Evolutionary conservation across 1,140 invertebrate genomes (phyloP).

Genomic region (Hylyphantes graminicola): DNA sequence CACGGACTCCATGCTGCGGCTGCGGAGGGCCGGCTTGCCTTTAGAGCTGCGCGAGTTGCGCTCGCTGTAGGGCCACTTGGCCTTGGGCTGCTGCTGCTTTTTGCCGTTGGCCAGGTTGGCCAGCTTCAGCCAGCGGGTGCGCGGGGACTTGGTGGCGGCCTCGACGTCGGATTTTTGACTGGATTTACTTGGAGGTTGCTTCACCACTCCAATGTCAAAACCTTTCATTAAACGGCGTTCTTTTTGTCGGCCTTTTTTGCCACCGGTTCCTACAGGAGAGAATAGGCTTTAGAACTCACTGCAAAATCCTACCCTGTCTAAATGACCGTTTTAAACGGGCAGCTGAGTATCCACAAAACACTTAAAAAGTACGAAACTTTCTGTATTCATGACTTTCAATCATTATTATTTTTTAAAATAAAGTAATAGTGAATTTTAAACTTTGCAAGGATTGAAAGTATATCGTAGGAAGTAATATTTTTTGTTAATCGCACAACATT

Average conservation of each 20-base stretch:
- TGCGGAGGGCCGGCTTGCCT: constrained; percentile 56
- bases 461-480: too few species aligned
- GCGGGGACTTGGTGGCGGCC: constrained; percentile 60
- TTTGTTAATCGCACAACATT: neutral
- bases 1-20: constrained; percentile 61
- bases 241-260: constrained; percentile 93
- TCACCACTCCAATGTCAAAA: constrained; percentile 75
- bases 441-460: too few species aligned
- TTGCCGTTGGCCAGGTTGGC: constrained; percentile 62
- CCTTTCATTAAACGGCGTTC: constrained; percentile 93
- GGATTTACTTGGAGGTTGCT: constrained; percentile 54
- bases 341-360: too few species aligned
- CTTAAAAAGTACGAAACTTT: too few species aligned
- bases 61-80: constrained; percentile 63
- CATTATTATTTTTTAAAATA: too few species aligned
- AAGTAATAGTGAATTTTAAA: too few species aligned
- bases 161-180: constrained; percentile 54
- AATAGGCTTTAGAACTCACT: constrained; percentile 4
- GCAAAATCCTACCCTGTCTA: too few species aligned
- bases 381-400: too few species aligned
- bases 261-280: constrained; percentile 78
- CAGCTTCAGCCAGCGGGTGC: constrained; percentile 57
- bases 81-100: constrained; percentile 55
- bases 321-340: too few species aligned
- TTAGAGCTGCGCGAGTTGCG: constrained; percentile 62